Evolutionary conservation across 2,888 invertebrate species (phyloP), one percentile per base, ranked within the genome.

Genomic region (Philaethria dido): DNA sequence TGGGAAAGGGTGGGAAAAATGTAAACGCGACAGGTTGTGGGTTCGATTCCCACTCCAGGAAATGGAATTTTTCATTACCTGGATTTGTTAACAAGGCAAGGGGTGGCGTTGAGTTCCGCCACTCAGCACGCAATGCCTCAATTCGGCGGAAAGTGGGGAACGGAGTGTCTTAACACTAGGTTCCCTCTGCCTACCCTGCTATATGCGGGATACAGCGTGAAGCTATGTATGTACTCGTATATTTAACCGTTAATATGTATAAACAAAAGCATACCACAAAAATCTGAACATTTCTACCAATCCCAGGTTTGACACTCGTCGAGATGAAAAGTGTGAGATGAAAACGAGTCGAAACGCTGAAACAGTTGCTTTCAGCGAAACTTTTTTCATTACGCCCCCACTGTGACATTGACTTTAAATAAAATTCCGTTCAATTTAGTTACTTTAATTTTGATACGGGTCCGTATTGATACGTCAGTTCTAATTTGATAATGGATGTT

Each of bases 331-430:
- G 45, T 55, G 39, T 39, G 16, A 54, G 52, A 16, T 45, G 36
- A 39, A 33, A 54, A 36, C n/a, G 45, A 52, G 18, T 44, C 44
- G 57, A 50, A 52, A 57, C 22, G 48, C 18, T 50, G 60, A 33
- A 64, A 68, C 60, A 54, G 54, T 63, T n/a, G 50, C 50, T 22
- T 67, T 64, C 64, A 39, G 50, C 22, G 18, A 29, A 72, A 68
- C 60, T 70, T 72, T 72, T 72, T 72, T 70, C 72, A 72, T 72
- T 72, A 68, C 64, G 68, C 50, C 57, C 54, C 25, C 63, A 33
- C 42, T 45, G 39, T 47, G 59, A 62, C 66, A 62, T 14, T 25
- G 36, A 47, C 25, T 55, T 42, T 33, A 65, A 70, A 62, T 55
- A 54, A 63, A 64, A 65, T 50, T 64, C 14, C 36, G 57, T 42